Percentiles rank a stretch among this genome's conserved stretches.
These are phyloP conservation scores for Xenentodon cancila DNA, from an alignment of 2,797 vertebrate species.

Conservation along the genomic window DNA sequence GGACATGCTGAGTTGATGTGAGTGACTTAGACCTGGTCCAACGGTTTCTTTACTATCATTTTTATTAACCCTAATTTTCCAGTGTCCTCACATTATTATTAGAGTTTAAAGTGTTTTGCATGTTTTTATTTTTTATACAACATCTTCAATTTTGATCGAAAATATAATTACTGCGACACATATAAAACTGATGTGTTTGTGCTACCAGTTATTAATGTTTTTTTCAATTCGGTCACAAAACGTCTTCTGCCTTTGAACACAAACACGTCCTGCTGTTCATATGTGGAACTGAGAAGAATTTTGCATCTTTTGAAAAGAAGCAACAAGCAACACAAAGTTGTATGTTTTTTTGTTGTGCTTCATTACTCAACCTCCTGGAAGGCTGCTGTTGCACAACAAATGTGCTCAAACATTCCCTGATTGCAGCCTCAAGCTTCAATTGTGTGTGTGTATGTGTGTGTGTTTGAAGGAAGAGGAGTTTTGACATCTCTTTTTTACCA, in stretches of 20 bases:
- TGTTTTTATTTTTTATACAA: not conserved
- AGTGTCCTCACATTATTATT: not conserved
- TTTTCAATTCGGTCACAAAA: not conserved
- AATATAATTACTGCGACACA: not conserved
- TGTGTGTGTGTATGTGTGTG: no score
- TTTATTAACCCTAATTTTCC: not conserved
- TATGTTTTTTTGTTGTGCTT: conserved; percentile 15
- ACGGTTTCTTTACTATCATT: not conserved
- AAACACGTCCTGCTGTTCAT: not conserved
- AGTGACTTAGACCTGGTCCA: not conserved
- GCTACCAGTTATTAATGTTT: no score
- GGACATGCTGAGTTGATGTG: not conserved
- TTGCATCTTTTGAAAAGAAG: not conserved
- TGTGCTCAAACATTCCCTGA: conserved; percentile 32
- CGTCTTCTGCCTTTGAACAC: conserved; percentile 1
- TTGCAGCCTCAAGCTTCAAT: conserved; percentile 24
- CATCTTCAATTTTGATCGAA: no score
- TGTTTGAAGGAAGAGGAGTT: conserved; percentile 43
- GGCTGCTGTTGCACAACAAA: conserved; percentile 28
- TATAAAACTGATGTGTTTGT: not conserved
- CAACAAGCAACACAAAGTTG: not conserved
- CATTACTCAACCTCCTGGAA: conserved; percentile 20
- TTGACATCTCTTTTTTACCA: conserved; percentile 51
- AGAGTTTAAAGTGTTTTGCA: not conserved
- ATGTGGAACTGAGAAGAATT: not conserved